These are phyloP conservation scores for Turritopsis rubra DNA, from an alignment of 30 jellyfish, hydroid and myxozoan species.

Conservation along the genomic window DNA sequence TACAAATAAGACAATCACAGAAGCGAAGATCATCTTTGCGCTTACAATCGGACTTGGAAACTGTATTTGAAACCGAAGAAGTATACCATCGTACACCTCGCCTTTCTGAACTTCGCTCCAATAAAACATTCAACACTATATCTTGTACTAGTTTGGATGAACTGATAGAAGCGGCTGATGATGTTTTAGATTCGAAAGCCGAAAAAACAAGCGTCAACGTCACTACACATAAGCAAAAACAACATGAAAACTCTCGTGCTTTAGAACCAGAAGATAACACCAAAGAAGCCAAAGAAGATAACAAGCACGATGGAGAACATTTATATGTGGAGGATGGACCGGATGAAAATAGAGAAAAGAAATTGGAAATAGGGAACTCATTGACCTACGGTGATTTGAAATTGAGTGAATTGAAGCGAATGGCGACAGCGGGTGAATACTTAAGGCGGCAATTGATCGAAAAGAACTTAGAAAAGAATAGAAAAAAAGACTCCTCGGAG, in stretches of 20 bases:
- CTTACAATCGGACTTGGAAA: constrained; percentile 11
- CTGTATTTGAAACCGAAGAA: constrained; percentile 20
- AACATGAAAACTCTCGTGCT: background rate
- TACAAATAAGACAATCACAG: background rate
- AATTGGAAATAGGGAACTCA: background rate
- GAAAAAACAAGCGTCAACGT: background rate
- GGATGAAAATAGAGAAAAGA: background rate
- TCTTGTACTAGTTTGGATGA: background rate
- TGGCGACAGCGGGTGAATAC: background rate
- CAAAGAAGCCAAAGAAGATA: background rate
- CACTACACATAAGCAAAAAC: background rate
- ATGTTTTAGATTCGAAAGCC: background rate
- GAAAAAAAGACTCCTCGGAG: background rate
- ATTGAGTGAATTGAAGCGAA: background rate
- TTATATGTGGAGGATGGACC: background rate
- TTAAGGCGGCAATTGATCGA: background rate
- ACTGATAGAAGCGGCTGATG: background rate
- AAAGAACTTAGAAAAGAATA: background rate
- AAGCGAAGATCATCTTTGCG: constrained; percentile 23
- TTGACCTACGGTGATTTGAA: constrained; percentile 2
- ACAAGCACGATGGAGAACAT: background rate
- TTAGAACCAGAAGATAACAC: background rate
- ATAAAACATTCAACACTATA: background rate
- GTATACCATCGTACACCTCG: constrained; percentile 4
- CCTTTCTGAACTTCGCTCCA: background rate